These are phyloP conservation scores for Dicentrarchus labrax DNA, from an alignment of 2,113 vertebrate species.

Conservation along the genomic window DNA sequence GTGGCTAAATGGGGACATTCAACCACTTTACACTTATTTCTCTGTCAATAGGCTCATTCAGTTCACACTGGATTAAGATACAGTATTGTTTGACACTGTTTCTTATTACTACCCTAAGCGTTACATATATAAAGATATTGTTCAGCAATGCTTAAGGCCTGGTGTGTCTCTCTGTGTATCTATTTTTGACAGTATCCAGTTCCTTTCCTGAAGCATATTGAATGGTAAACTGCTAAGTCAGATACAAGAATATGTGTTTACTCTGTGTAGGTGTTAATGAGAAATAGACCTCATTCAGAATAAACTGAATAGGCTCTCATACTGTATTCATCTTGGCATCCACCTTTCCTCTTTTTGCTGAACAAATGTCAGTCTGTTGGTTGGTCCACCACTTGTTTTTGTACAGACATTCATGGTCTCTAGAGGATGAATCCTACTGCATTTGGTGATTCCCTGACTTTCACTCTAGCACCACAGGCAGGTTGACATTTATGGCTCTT, in stretches of 20 bases:
- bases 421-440: not conserved
- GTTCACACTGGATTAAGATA: constrained; percentile 6
- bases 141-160: not conserved
- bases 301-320: constrained; percentile 10
- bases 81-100: constrained; percentile 38
- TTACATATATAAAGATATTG: constrained; percentile 4
- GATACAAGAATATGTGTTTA: not conserved
- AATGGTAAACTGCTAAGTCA: not conserved
- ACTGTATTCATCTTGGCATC: not conserved
- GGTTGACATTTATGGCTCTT: not conserved
- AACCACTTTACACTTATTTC: constrained; percentile 58
- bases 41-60: constrained; percentile 70
- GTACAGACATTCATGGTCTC: not conserved
- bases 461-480: not conserved
- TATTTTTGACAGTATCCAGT: constrained; percentile 39
- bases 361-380: not conserved
- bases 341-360: not conserved
- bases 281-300: constrained; percentile 32
- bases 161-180: not conserved
- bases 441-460: not conserved
- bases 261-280: constrained; percentile 19
- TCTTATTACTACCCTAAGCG: constrained; percentile 1
- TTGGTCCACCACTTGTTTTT: not conserved
- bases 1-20: constrained; percentile 74
- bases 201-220: not conserved